Conservation (phyloP, 2,888 invertebrate species). For the Pachycephus smyrnensis region DNA sequence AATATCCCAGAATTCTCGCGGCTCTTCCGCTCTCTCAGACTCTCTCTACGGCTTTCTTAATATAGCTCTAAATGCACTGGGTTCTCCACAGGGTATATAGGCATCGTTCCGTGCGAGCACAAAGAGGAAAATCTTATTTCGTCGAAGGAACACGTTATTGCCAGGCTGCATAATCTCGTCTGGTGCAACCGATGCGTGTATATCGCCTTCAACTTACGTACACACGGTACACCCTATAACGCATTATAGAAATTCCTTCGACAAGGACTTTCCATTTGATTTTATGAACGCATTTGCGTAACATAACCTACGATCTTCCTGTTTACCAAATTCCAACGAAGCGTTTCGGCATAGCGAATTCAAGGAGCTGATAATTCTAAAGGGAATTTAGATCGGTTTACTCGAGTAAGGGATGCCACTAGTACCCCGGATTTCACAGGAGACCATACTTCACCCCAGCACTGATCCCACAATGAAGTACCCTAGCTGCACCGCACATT, state of each 20-base stretch:
- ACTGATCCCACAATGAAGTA: neutral
- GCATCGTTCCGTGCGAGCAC: neutral
- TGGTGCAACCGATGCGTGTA: neutral
- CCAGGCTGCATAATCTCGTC: neutral
- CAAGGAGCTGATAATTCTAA: neutral
- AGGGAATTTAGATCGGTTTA: neutral
- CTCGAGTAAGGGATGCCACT: neutral
- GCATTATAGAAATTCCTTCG: neutral
- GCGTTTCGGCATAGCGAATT: neutral
- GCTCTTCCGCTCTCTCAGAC: constrained; percentile 8
- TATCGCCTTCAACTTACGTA: neutral
- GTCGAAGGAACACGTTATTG: neutral
- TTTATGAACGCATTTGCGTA: neutral
- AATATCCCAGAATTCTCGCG: constrained; percentile 48
- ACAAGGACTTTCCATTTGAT: neutral
- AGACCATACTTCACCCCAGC: neutral
- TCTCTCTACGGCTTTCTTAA: constrained; percentile 6
- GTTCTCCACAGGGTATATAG: neutral
- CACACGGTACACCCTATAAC: neutral
- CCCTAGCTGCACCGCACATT: constrained; percentile 26
- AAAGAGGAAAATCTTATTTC: neutral
- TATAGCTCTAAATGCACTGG: neutral
- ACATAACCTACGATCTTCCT: neutral
- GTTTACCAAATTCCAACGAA: neutral
- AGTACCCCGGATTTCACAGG: neutral